Evolutionary conservation across 2,888 invertebrate species (phyloP), one percentile per base, ranked within the genome.

Genomic region (Drosophila mercatorum): DNA sequence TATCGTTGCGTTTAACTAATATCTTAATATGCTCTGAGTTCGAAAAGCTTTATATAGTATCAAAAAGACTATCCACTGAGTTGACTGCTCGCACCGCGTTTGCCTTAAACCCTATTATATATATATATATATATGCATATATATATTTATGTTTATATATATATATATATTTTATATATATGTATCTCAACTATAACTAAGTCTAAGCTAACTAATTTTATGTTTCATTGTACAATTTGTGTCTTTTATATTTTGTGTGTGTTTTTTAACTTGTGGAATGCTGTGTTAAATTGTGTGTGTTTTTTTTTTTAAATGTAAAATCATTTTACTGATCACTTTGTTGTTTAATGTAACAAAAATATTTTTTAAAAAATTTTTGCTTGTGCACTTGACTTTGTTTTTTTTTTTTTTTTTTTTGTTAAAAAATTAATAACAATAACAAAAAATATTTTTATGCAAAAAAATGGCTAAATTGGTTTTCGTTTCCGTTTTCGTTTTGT

Each of bases 281-380:
- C 88, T 83, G 79, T 76, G 72, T 75, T 73, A 56, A 58, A 61
- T 65, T 78, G 52, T 67, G 62, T 68, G 1, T 60, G 36, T 41
- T 63, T 65, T 67, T n/a, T n/a, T 60, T 69, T 74, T 75, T 75
- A 28, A 67, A 12, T 75, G 85, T 87, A 79, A 86, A 87, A 88
- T 88, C 80, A 87, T 80, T 84, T 84, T 88, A 83, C 89, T 81
- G 85, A 89, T 87, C 89, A 87, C 87, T 78, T 89, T 89, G 84
- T 83, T 89, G 81, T 85, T 78, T 56, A 53, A 65, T 75, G 59
- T 47, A 72, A 75, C 71, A 69, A 78, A 80, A 68, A 75, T 60
- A 67, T 72, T 68, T 71, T 71, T 80, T 67, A 78, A 74, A 81
- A 74, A 72, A 53, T 61, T 71, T 72, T 72, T 78, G 71, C 41